Evolutionary conservation across 1,140 invertebrate genomes (phyloP).

Genomic region (Pseudobourletiella spinata): DNA sequence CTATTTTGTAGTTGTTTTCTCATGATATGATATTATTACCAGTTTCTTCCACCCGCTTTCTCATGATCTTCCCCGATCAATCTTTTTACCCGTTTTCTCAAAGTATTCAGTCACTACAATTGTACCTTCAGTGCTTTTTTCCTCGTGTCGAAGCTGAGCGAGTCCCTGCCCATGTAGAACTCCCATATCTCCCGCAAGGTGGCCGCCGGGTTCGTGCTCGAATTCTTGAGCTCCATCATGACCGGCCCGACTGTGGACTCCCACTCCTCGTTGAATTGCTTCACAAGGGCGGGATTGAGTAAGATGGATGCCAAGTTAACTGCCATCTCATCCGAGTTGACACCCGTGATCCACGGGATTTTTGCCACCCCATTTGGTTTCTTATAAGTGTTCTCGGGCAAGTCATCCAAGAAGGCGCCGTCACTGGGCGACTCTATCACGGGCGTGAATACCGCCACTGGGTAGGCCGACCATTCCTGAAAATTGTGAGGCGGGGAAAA

Average conservation of each 20-base stretch:
- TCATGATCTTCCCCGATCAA: no score
- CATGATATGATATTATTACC: background rate
- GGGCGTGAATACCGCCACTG: conserved; percentile 26
- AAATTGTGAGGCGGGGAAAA: no score
- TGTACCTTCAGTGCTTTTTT: conserved; percentile 17
- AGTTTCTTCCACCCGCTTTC: background rate
- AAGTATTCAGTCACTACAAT: no score
- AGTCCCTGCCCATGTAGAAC: conserved; percentile 22
- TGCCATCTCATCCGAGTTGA: conserved; percentile 24
- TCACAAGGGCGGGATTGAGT: background rate
- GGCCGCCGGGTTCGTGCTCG: background rate
- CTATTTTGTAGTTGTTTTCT: no score
- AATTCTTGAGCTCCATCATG: conserved; percentile 23
- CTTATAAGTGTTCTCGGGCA: conserved; percentile 22
- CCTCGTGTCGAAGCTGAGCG: conserved; percentile 23
- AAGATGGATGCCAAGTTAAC: conserved; percentile 30
- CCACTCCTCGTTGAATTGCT: conserved; percentile 29
- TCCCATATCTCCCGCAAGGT: conserved; percentile 11
- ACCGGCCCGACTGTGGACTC: conserved; percentile 23
- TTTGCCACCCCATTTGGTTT: conserved; percentile 8
- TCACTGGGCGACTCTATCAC: conserved; percentile 17
- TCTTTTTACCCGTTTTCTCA: no score
- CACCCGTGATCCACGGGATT: conserved; percentile 26
- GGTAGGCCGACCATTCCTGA: conserved; percentile 28
- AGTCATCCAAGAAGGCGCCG: conserved; percentile 25